Base-by-base conservation (phyloP, 2,113 vertebrate species). In the Mormyrus lacerda region DNA sequence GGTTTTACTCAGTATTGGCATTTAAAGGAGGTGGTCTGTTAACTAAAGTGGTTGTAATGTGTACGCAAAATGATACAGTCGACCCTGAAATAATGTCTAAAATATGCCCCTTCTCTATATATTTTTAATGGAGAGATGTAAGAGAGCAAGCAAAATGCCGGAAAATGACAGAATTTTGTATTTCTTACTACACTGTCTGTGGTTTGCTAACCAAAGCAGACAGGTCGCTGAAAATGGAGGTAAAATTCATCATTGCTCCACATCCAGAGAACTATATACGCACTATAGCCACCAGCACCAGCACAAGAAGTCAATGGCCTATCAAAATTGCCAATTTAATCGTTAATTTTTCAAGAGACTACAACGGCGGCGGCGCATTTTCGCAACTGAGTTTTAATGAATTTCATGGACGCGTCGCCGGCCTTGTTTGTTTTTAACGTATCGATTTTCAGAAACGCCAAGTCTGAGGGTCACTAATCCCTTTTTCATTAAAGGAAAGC, bases 401-500 rank as follows among this genome's bases (percentile, higher is more conserved):
- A n/a, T 87, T 87, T 53, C 9, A 53, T 39, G 85, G 50, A 31
- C 31, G 8, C 8, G 92, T 24, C 48, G 27, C 5, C 0, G 47
- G n/a, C 11, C 85, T 51, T 27, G 47, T 87, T 87, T 51, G 47
- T 87, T 87, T 87, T 87, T 87, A 87, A 53, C 47, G 17, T 87
- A 87, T 87, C n/a, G 85, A 87, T 87, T 87, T 87, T 87, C 86
- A 90, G 90, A 91, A 92, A 93, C 92, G 93, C 88, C 90, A 91
- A 92, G 93, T 93, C 95, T 92, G 93, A 94, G 93, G 73, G 92
- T 90, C 92, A 94, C 93, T 96, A 96, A 96, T 96, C 95, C 95
- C 93, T 95, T 89, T 96, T 95, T 96, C 95, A 95, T 96, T 95
- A 96, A 91, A 92, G 94, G 94, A 95, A 95, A 96, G 95, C 94